These are phyloP conservation scores for Decapterus maruadsi DNA, from an alignment of 2,797 vertebrate genomes.

Conservation along the genomic window DNA sequence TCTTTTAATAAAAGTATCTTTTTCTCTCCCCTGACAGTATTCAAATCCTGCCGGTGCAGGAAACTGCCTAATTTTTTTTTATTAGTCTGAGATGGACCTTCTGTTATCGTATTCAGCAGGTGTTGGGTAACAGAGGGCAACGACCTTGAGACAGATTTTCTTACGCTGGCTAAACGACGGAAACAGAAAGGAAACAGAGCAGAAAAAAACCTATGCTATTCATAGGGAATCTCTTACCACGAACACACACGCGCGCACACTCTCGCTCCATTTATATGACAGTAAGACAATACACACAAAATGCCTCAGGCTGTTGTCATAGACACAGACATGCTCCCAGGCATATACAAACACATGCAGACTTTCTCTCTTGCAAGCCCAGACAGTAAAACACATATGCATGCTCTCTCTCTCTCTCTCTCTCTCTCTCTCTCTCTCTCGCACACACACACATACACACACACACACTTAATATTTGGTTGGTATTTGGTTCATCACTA, in stretches of 20 bases:
- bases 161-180: constrained; percentile 72
- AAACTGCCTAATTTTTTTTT: constrained; percentile 32
- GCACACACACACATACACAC: constrained; percentile 8
- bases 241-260: constrained; percentile 39
- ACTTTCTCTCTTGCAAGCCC: constrained; percentile 28
- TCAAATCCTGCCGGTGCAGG: constrained; percentile 5
- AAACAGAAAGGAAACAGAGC: constrained; percentile 78
- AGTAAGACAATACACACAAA: constrained; percentile 77
- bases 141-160: constrained; percentile 79
- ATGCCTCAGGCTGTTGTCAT: constrained; percentile 82
- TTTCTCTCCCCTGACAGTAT: constrained; percentile 17
- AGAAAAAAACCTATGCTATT: constrained; percentile 63
- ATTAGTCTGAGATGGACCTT: constrained; percentile 27
- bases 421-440: constrained; percentile 5
- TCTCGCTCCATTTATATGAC: constrained; percentile 64
- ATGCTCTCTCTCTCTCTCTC: no score
- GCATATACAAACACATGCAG: constrained; percentile 61
- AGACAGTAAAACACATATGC: constrained; percentile 24
- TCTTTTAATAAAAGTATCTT: neutral
- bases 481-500: constrained; percentile 3
- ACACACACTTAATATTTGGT: neutral
- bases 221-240: constrained; percentile 48
- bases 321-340: constrained; percentile 71
- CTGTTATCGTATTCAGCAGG: constrained; percentile 61
- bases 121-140: constrained; percentile 56